Conservation (phyloP, 2,113 vertebrate species). For the Pogona vitticeps region DNA sequence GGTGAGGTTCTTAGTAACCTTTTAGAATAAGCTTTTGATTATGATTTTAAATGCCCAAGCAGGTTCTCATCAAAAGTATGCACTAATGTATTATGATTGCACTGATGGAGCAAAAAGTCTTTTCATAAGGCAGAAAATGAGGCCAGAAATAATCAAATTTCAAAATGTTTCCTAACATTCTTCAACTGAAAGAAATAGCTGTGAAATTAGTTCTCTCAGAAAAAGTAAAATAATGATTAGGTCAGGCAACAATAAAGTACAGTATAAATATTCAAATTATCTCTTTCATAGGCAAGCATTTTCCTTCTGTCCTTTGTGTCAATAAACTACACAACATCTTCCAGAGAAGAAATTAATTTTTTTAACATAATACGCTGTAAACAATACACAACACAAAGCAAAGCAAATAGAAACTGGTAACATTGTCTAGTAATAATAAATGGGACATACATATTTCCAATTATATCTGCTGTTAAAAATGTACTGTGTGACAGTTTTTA, state of each 20-base stretch:
- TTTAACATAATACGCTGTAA: accelerated
- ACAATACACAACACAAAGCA: neutral
- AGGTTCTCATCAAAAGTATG: conserved; percentile 58
- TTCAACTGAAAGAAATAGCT: conserved; percentile 37
- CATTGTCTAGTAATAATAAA: neutral
- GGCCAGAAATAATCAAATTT: conserved; percentile 40
- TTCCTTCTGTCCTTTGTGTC: conserved; percentile 27
- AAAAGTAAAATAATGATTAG: conserved; percentile 57
- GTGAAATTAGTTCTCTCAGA: conserved; percentile 32
- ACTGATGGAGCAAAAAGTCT: conserved; percentile 3
- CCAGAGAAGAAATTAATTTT: neutral
- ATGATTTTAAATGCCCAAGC: conserved; percentile 52
- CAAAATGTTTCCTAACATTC: conserved; percentile 48
- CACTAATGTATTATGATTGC: conserved; percentile 34
- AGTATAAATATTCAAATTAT: conserved; percentile 39
- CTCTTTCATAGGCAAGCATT: conserved; percentile 32
- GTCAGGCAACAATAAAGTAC: conserved; percentile 50
- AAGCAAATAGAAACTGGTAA: neutral
- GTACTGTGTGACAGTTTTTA: neutral
- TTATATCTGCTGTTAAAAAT: neutral
- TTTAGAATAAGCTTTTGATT: conserved; percentile 63
- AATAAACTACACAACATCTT: conserved; percentile 13
- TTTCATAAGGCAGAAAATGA: conserved; percentile 35
- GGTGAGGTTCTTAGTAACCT: conserved; percentile 70
- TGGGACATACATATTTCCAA: neutral